Conservation (phyloP, 2,113 vertebrate species). For the Oenanthe melanoleuca region DNA sequence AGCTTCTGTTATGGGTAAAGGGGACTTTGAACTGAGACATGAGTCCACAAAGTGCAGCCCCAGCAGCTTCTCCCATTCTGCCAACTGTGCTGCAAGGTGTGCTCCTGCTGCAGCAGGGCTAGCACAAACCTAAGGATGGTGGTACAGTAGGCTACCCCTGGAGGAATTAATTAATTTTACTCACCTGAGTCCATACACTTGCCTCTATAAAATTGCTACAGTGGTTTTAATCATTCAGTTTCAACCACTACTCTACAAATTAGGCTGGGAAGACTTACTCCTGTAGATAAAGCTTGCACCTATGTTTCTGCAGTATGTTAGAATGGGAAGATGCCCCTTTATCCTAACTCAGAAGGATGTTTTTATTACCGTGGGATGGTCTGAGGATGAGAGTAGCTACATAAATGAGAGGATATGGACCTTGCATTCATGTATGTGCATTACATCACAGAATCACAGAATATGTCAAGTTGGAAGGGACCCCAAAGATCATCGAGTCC, state of each 20-base stretch:
- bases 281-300: neutral
- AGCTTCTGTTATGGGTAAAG: neutral
- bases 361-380: neutral
- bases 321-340: neutral
- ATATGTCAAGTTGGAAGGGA: neutral
- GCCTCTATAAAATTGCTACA: neutral
- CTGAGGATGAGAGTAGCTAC: neutral
- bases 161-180: neutral
- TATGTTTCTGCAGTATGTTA: neutral
- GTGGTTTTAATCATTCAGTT: neutral
- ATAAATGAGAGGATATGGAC: neutral
- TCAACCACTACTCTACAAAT: neutral
- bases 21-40: neutral
- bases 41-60: neutral
- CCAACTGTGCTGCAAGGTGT: neutral
- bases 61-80: neutral
- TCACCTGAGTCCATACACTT: neutral
- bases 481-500: fast-evolving
- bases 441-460: neutral
- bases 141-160: neutral
- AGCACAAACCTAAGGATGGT: neutral
- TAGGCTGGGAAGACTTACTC: neutral
- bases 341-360: neutral
- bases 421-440: neutral
- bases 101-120: neutral